Base-by-base conservation (phyloP, 2,888 invertebrate genomes). In the Teleogryllus oceanicus region DNA sequence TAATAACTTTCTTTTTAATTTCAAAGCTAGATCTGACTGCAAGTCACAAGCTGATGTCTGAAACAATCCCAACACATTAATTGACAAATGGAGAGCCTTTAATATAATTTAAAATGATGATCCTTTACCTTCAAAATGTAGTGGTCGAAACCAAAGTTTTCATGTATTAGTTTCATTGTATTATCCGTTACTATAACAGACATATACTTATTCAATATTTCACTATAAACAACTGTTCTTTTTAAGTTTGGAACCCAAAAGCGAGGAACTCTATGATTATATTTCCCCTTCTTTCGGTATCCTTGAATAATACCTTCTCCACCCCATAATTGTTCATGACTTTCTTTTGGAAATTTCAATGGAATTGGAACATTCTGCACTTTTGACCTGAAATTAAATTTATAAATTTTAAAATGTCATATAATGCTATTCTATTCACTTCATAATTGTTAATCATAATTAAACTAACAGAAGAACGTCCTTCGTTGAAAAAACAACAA, bases 261-360 rank as follows among this genome's bases (percentile, higher is more conserved):
- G 85, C 92, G 93, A 0, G 97, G 94, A 0, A 93, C 91, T 84
- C 96, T 90, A 81, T 92, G 89, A 79, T 88, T 88, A 2, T 86
- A 87, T 4, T 87, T 88, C 79, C 89, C 87, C 77, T 91, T 90
- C 85, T 93, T 93, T 85, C 91, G 90, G 85, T 94, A 95, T 78
- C 97, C 99, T 89, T 96, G 94, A 37, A 99, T 89, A 0, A 99
- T 90, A 51, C 93, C 96, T 89, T 99, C 99, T 12, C 99, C 99
- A 82, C 98, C 99, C 98, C 98, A 99, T 83, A 99, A 89, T 51
- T 98, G 98, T 76, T 92, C 85, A 86, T 98, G 89, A 80, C 93
- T 89, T 88, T 98, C 96, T 74, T 90, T 88, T 0, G 98, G 95
- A 86, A 91, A 93, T 83, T 91, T 90, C 2, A 97, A 85, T 1